Base-by-base conservation (phyloP, 2,113 vertebrate genomes). In the Xiphophorus couchianus region DNA sequence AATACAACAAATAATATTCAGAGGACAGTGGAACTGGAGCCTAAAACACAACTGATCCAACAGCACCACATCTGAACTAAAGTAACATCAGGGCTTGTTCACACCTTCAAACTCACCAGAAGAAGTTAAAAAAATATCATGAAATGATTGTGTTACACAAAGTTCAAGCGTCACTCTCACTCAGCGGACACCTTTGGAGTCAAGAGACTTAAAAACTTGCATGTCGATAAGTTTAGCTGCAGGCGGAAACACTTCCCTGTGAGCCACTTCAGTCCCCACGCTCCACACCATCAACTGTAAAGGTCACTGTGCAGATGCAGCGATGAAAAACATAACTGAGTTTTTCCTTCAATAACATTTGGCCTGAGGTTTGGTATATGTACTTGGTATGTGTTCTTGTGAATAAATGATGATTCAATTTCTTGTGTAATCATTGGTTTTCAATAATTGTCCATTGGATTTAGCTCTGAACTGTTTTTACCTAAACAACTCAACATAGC, bases 191-290 rank as follows among this genome's bases (percentile, higher is more conserved):
- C 77, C 77, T 83, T 69, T 66, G 48, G 22, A 66, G 83, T 76
- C 71, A 30, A 35, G 77, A 80, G 79, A 83, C 83, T 25, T 78
- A 28, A 80, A 87, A 80, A 87, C 84, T 72, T 82, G 80, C 73
- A 88, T 86, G 82, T 75, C 13, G 66, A 89, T 89, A 83, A 77
- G 71, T 78, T 82, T 78, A 39, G 85, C 88, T 85, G 73, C 65
- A 66, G 80, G 89, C 77, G 4, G 62, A 78, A 27, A 83, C 80
- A 69, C 74, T 76, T 87, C 81, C 77, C 79, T 77, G 65, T 64
- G 84, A 86, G 71, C 62, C 73, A 35, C 25, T 72, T 77, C 42
- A 12, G 27, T 72, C 74, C 74, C 80, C 42, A 7, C 0, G n/a
- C 88, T 70, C 66, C 72, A 71, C 76, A 82, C 77, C 73, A 66